phyloP scores from a whole-genome alignment of 2,797 vertebrate genomes.

The Dallia pectoralis region DNA sequence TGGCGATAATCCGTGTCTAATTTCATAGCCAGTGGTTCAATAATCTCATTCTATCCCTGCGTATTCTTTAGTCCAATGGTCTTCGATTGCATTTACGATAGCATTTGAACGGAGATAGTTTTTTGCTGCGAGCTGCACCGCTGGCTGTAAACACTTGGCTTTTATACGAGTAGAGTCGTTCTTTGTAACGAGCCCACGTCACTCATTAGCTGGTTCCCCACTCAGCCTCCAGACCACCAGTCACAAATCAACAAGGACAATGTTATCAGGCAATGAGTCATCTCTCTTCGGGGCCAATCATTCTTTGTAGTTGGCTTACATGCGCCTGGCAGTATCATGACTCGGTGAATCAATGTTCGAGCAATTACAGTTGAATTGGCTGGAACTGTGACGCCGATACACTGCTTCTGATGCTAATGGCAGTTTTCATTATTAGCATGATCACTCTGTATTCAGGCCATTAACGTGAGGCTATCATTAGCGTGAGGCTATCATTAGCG shows the following conservation, averaged over 20 bases:
- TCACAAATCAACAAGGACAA: constrained; percentile 46
- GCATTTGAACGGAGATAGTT: constrained; percentile 37
- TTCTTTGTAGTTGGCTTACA: constrained; percentile 51
- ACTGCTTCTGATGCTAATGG: constrained; percentile 54
- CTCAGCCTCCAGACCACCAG: constrained; percentile 9
- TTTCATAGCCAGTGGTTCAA: constrained; percentile 29
- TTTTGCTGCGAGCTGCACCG: constrained; percentile 1
- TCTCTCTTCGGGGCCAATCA: constrained; percentile 42
- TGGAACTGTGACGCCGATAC: constrained; percentile 57
- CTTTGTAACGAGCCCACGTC: constrained; percentile 49
- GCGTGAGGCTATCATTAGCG: constrained; percentile 58
- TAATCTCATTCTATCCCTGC: constrained; percentile 25
- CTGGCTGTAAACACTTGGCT: constrained; percentile 35
- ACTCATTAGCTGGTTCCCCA: constrained; percentile 4
- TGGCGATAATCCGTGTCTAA: constrained; percentile 26
- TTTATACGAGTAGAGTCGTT: constrained; percentile 42
- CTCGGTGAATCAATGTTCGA: constrained; percentile 59
- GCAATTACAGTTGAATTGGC: constrained; percentile 70
- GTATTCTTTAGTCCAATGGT: constrained; percentile 47
- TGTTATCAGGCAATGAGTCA: constrained; percentile 39
- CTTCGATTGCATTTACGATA: constrained; percentile 53
- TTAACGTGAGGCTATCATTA: constrained; percentile 68
- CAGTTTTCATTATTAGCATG: constrained; percentile 60
- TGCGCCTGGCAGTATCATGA: constrained; percentile 53
- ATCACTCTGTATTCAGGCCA: constrained; percentile 60